These are phyloP conservation scores for Drosophila novamexicana DNA, from an alignment of 1,140 invertebrate genomes.

Conservation along the genomic window DNA sequence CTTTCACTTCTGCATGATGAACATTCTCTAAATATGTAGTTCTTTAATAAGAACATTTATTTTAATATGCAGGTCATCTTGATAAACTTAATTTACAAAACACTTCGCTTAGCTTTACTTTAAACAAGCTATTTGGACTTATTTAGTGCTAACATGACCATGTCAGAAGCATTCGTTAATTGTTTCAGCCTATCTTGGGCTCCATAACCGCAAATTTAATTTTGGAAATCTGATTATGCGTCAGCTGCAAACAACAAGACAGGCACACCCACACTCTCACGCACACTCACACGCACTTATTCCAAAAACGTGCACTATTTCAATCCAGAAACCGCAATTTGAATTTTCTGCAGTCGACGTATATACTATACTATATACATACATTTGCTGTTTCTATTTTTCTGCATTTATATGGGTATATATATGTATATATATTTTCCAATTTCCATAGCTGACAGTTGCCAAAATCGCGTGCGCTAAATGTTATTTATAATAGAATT, in stretches of 20 bases:
- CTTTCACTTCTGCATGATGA: no score
- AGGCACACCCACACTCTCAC: background rate
- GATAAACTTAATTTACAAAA: background rate
- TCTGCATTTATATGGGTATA: conserved; percentile 11
- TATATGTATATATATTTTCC: conserved; percentile 32
- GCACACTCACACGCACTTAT: conserved; percentile 9
- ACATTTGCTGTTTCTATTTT: conserved; percentile 7
- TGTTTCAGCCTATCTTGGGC: conserved; percentile 14
- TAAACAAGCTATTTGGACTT: background rate
- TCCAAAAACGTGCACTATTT: conserved; percentile 28
- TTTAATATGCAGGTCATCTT: background rate
- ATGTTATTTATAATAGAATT: conserved; percentile 82
- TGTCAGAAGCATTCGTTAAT: conserved; percentile 47
- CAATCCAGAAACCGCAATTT: conserved; percentile 80
- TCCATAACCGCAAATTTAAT: conserved; percentile 58
- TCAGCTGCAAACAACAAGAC: conserved; percentile 43
- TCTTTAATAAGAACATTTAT: background rate
- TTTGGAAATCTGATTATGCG: conserved; percentile 76
- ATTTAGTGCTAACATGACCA: background rate
- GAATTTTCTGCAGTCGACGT: conserved; percentile 38
- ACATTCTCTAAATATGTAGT: no score
- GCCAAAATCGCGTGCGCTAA: conserved; percentile 70
- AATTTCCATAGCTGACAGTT: conserved; percentile 80
- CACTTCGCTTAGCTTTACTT: background rate
- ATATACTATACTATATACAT: conserved; percentile 13